Conservation (phyloP, 2,113 vertebrate genomes). For the Falcunculus frontatus region DNA sequence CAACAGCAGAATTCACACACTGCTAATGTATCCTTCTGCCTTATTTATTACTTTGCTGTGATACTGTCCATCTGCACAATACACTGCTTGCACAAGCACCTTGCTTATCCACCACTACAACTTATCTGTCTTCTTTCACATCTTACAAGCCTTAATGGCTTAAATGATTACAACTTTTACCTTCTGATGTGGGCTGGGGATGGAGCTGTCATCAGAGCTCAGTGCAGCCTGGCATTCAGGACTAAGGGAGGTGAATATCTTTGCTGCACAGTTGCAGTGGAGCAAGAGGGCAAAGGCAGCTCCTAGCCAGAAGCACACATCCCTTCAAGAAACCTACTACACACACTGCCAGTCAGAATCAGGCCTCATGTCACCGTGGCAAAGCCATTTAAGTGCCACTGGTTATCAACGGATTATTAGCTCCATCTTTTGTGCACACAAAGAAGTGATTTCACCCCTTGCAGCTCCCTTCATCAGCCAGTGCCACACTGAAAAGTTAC, state of each 20-base stretch:
- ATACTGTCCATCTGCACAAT: background rate
- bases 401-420: background rate
- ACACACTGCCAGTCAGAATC: background rate
- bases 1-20: background rate
- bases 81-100: too few relatives aligned
- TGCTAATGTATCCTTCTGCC: background rate
- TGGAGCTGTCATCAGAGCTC: accelerated
- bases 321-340: background rate
- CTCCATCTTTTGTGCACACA: background rate
- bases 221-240: background rate
- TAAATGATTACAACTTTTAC: background rate
- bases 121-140: background rate
- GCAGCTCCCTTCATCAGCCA: background rate
- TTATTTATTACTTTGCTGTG: background rate
- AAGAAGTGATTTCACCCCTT: background rate
- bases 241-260: background rate
- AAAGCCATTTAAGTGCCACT: background rate
- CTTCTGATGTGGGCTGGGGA: background rate
- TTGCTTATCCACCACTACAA: background rate
- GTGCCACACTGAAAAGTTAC: background rate
- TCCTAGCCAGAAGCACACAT: background rate
- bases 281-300: background rate
- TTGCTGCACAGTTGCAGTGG: background rate
- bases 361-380: background rate
- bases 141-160: background rate